A percentile compares a stretch with the other conserved stretches of the same genome.
phyloP scores from a whole-genome alignment of 2,797 vertebrate species.

The Pantherophis vulpinus region DNA sequence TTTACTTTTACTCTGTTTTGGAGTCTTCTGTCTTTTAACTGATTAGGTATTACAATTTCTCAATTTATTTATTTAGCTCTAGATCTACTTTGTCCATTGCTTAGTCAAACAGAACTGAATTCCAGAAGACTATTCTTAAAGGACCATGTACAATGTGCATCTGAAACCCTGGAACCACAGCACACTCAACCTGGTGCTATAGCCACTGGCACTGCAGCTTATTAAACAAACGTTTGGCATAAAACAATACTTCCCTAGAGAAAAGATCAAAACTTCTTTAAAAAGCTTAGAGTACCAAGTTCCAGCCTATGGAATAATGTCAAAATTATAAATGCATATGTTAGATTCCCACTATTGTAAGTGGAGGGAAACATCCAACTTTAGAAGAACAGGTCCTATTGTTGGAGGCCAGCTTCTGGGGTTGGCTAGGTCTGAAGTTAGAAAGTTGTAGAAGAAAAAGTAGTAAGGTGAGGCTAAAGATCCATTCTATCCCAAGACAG shows the following conservation, averaged over 20 bases:
- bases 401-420: not conserved
- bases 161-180: not conserved
- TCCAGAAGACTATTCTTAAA: too few species aligned
- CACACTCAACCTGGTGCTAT: not conserved
- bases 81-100: not conserved
- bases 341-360: not conserved
- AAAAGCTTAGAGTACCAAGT: not conserved
- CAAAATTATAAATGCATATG: not conserved
- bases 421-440: not conserved
- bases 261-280: not conserved
- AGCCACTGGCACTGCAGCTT: not conserved
- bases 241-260: not conserved
- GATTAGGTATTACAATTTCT: not conserved
- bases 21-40: not conserved
- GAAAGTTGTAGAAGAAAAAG: not conserved
- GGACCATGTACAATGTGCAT: too few species aligned
- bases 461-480: not conserved
- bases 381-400: not conserved
- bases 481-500: not conserved
- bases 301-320: not conserved
- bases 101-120: not conserved
- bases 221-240: not conserved
- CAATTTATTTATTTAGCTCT: not conserved
- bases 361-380: not conserved
- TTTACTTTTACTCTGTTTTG: not conserved